Evolutionary conservation across 1,140 invertebrate species (phyloP).

Genomic region (Trissolcus basalis): DNA sequence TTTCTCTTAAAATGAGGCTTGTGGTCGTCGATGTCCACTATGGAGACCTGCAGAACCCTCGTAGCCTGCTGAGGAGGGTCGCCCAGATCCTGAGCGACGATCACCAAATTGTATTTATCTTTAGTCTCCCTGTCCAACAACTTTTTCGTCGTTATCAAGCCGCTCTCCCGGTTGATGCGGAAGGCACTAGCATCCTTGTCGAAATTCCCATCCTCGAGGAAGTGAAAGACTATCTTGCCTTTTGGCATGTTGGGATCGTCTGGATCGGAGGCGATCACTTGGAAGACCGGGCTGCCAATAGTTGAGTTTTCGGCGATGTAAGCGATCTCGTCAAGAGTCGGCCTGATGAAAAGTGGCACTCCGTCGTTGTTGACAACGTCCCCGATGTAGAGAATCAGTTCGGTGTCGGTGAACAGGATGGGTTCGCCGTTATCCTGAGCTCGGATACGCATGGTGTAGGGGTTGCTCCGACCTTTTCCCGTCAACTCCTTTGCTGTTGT

Average conservation of each 20-base stretch:
- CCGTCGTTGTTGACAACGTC: slow-evolving; percentile 91
- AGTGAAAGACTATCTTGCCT: slow-evolving; percentile 84
- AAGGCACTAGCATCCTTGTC: slow-evolving; percentile 81
- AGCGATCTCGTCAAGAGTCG: slow-evolving; percentile 82
- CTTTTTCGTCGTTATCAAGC: slow-evolving; percentile 83
- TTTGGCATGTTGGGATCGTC: slow-evolving; percentile 85
- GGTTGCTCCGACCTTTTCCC: slow-evolving; percentile 85
- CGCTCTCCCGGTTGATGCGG: slow-evolving; percentile 80
- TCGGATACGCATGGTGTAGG: slow-evolving; percentile 82
- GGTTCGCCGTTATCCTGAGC: slow-evolving; percentile 84
- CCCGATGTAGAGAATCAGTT: slow-evolving; percentile 83
- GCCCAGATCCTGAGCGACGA: slow-evolving; percentile 85
- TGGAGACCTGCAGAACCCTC: slow-evolving; percentile 81
- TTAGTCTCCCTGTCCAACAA: slow-evolving; percentile 84
- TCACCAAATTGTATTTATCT: slow-evolving; percentile 80
- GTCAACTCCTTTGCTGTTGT: slow-evolving; percentile 81
- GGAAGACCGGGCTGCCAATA: slow-evolving; percentile 84
- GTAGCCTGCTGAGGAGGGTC: slow-evolving; percentile 85
- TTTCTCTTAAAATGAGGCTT: slow-evolving; percentile 83
- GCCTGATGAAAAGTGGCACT: slow-evolving; percentile 85
- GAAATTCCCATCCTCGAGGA: slow-evolving; percentile 81
- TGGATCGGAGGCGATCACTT: slow-evolving; percentile 86
- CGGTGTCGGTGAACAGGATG: slow-evolving; percentile 79
- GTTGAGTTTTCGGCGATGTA: slow-evolving; percentile 86
- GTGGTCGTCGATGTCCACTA: slow-evolving; percentile 88